Percentiles rank a stretch among this genome's conserved stretches.
phyloP scores from a whole-genome alignment of 2,888 invertebrate species.

The Smittia sp. region DNA sequence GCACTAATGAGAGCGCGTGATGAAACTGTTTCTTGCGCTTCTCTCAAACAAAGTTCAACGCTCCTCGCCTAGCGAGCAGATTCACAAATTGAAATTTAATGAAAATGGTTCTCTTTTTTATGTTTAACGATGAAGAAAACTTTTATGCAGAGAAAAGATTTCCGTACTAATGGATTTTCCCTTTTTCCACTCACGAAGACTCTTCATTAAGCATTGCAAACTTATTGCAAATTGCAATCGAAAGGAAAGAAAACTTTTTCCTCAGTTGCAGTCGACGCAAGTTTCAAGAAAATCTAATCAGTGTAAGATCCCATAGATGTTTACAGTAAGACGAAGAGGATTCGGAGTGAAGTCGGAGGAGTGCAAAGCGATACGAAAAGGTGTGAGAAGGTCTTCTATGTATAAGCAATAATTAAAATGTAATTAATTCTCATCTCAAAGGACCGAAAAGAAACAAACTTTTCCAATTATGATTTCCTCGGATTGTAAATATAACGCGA shows the following conservation, averaged over 20 bases:
- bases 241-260: not conserved
- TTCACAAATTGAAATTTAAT: constrained; percentile 28
- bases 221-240: not conserved
- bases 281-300: constrained; percentile 4
- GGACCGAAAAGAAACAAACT: constrained; percentile 29
- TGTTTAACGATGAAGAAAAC: not conserved
- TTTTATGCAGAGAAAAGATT: constrained; percentile 5
- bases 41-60: constrained; percentile 2
- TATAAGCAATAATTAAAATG: constrained; percentile 34
- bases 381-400: constrained; percentile 4
- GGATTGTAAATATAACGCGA: constrained; percentile 14
- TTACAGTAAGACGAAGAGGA: constrained; percentile 19
- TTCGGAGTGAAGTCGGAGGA: not conserved
- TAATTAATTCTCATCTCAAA: constrained; percentile 24
- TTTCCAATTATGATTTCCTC: constrained; percentile 34
- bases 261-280: not conserved
- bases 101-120: constrained; percentile 13
- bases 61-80: not conserved
- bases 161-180: constrained; percentile 31
- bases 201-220: not conserved
- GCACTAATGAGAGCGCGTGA: constrained; percentile 16
- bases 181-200: not conserved
- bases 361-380: not conserved
- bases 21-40: not conserved
- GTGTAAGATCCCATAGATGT: constrained; percentile 15